phyloP scores from a whole-genome alignment of 2,888 invertebrate genomes.

The Halictus quadricinctus region DNA sequence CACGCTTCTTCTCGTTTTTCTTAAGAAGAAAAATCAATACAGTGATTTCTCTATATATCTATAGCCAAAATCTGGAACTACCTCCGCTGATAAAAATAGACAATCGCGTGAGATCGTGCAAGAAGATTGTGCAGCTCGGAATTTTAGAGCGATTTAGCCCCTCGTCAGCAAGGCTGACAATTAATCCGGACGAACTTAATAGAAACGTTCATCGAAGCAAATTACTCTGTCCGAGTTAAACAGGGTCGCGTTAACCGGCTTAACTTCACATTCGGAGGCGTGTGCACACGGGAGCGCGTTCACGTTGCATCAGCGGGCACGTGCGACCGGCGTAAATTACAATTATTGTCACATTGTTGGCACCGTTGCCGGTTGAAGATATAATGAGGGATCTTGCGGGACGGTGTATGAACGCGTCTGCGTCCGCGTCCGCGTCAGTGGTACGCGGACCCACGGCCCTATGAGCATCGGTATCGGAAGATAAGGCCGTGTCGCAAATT shows the following conservation, averaged over 20 bases:
- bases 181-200: constrained; percentile 1
- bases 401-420: constrained; percentile 38
- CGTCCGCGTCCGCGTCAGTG: constrained; percentile 12
- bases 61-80: too few relatives aligned
- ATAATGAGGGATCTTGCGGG: constrained; percentile 42
- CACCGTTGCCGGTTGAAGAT: constrained; percentile 21
- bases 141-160: neutral
- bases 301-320: neutral
- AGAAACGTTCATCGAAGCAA: constrained; percentile 5
- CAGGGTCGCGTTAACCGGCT: neutral
- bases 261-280: neutral
- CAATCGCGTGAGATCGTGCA: neutral
- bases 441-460: neutral
- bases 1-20: neutral
- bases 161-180: neutral
- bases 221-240: neutral
- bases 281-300: neutral
- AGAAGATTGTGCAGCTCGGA: neutral
- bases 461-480: constrained; percentile 37
- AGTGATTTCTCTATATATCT: too few relatives aligned
- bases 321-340: constrained; percentile 23
- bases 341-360: constrained; percentile 46
- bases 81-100: neutral
- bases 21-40: too few relatives aligned
- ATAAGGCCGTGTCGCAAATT: constrained; percentile 58